phyloP scores from a whole-genome alignment of 2,888 invertebrate genomes.

The Cheilosia vulpina region DNA sequence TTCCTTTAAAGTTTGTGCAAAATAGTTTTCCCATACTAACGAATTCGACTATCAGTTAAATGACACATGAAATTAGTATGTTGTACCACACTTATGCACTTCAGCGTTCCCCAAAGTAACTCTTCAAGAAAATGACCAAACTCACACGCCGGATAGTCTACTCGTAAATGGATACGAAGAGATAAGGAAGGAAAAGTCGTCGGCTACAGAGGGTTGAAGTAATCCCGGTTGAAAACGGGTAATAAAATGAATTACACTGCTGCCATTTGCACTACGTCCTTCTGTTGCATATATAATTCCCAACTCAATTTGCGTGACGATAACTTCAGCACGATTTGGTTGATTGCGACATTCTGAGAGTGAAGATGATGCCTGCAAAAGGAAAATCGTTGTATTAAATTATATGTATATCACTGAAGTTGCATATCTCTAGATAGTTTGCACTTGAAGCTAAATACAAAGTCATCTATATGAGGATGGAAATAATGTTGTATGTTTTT shows the following conservation, averaged over 20 bases:
- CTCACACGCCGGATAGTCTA: conserved; percentile 33
- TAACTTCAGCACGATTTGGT: conserved; percentile 54
- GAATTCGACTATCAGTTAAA: conserved; percentile 54
- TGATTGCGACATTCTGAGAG: conserved; percentile 47
- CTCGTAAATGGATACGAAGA: conserved; percentile 34
- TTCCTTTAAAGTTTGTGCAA: conserved; percentile 17
- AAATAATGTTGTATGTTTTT: not conserved
- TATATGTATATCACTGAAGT: conserved; percentile 4
- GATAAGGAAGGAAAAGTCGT: conserved; percentile 46
- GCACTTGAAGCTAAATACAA: not conserved
- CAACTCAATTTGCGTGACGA: conserved; percentile 62
- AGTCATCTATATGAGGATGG: not conserved
- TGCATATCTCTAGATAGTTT: conserved; percentile 23
- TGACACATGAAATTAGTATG: conserved; percentile 51
- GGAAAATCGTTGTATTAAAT: not conserved
- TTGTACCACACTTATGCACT: conserved; percentile 18
- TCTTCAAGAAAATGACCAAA: conserved; percentile 40
- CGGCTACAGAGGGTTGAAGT: conserved; percentile 25
- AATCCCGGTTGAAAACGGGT: conserved; percentile 37
- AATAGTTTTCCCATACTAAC: conserved; percentile 23
- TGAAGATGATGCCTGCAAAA: conserved; percentile 26
- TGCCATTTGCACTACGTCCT: conserved; percentile 49
- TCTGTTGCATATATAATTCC: conserved; percentile 50
- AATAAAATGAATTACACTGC: conserved; percentile 54
- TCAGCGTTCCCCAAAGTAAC: conserved; percentile 15